phyloP scores from a whole-genome alignment of 2,888 invertebrate species.

The Mesorhabditis belari region DNA sequence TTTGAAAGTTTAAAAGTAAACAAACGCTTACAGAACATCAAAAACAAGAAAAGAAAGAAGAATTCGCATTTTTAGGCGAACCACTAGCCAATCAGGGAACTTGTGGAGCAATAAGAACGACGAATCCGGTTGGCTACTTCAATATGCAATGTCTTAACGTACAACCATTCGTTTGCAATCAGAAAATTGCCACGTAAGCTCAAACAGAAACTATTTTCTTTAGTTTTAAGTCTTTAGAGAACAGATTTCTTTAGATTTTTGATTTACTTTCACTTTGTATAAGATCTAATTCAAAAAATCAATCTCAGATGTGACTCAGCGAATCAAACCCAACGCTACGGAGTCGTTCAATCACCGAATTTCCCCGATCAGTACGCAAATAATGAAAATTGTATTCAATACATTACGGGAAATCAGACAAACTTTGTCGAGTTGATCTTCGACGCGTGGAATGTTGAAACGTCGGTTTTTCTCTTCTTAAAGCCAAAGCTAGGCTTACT shows the following conservation, averaged over 20 bases:
- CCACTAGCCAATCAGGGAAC: not conserved
- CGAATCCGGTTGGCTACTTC: not conserved
- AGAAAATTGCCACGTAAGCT: not conserved
- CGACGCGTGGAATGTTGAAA: not conserved
- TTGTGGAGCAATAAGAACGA: not conserved
- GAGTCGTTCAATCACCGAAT: not conserved
- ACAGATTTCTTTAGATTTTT: too few relatives aligned
- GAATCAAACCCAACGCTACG: not conserved
- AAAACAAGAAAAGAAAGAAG: too few relatives aligned
- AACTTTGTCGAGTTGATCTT: not conserved
- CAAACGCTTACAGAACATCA: too few relatives aligned
- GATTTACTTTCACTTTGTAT: too few relatives aligned
- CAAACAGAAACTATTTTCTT: too few relatives aligned
- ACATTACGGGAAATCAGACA: not conserved
- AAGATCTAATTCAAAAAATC: too few relatives aligned
- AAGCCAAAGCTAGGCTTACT: too few relatives aligned
- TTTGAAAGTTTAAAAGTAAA: too few relatives aligned
- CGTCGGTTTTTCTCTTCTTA: not conserved
- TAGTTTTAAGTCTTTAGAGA: too few relatives aligned
- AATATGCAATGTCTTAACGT: not conserved
- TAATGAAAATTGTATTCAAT: not conserved
- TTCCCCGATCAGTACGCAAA: not conserved
- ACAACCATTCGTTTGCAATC: not conserved
- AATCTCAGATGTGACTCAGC: not conserved
- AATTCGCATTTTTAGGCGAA: not conserved